These are phyloP conservation scores for Drosophila multiciliata DNA, from an alignment of 2,888 invertebrate genomes.

Conservation along the genomic window DNA sequence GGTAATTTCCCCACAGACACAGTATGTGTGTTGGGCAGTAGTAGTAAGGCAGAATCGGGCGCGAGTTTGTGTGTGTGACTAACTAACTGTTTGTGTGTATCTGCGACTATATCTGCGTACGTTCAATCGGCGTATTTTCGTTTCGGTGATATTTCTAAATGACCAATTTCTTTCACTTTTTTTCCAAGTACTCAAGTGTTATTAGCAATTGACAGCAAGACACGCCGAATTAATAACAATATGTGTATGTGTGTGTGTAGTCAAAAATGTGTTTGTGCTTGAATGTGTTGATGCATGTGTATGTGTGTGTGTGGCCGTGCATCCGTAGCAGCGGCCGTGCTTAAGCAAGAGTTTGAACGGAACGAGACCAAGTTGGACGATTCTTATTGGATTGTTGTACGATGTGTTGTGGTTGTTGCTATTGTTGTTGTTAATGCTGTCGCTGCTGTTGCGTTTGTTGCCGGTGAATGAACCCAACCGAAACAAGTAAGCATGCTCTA, in stretches of 20 bases:
- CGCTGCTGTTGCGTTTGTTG: constrained; percentile 18
- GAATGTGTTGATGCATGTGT: constrained; percentile 8
- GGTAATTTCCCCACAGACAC: constrained; percentile 61
- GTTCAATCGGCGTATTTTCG: constrained; percentile 25
- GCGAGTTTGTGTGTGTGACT: constrained; percentile 35
- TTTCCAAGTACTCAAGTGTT: constrained; percentile 38
- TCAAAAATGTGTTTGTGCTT: constrained; percentile 13
- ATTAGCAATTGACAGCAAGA: constrained; percentile 54
- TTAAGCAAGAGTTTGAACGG: constrained; percentile 57
- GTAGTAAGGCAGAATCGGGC: constrained; percentile 52
- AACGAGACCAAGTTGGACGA: constrained; percentile 53
- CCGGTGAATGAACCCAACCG: constrained; percentile 64
- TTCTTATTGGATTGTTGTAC: constrained; percentile 67
- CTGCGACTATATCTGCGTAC: constrained; percentile 49
- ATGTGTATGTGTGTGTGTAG: not conserved
- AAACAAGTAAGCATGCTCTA: constrained; percentile 64
- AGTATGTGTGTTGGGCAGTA: constrained; percentile 5
- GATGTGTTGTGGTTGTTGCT: constrained; percentile 48
- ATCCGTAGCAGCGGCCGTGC: constrained; percentile 49
- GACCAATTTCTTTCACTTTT: constrained; percentile 5
- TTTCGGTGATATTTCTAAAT: constrained; percentile 54
- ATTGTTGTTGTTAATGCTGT: constrained; percentile 38
- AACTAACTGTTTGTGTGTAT: constrained; percentile 31
- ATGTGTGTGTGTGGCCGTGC: constrained; percentile 30
- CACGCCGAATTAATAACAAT: constrained; percentile 52